phyloP scores from a whole-genome alignment of 1,140 invertebrate genomes.

The Phthorimaea operculella region DNA sequence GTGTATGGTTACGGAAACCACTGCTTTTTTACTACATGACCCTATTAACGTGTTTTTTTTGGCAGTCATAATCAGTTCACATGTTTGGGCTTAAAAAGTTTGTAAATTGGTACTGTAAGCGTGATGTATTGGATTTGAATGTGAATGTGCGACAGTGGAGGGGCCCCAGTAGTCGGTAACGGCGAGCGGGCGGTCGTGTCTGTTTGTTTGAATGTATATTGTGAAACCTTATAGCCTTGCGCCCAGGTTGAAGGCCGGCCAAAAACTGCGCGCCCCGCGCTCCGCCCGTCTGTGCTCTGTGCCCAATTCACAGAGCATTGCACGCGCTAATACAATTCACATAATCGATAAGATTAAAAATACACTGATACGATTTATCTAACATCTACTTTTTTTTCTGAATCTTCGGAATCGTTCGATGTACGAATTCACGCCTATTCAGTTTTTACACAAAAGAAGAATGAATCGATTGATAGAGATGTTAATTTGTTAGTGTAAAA shows the following conservation, averaged over 20 bases:
- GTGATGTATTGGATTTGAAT: background rate
- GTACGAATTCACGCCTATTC: slow-evolving; percentile 1
- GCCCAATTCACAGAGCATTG: slow-evolving; percentile 31
- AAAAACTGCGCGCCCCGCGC: slow-evolving; percentile 30
- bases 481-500: slow-evolving; percentile 18
- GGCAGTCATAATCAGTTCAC: slow-evolving; percentile 43
- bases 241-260: slow-evolving; percentile 44
- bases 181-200: slow-evolving; percentile 21
- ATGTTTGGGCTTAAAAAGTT: slow-evolving; percentile 27
- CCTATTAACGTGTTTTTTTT: slow-evolving; percentile 49
- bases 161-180: slow-evolving; percentile 27
- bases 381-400: background rate
- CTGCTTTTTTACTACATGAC: slow-evolving; percentile 45
- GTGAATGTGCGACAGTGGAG: background rate
- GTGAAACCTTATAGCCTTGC: slow-evolving; percentile 46
- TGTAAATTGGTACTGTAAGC: slow-evolving; percentile 6
- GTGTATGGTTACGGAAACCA: slow-evolving; percentile 59
- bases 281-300: slow-evolving; percentile 27
- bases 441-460: background rate
- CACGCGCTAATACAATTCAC: slow-evolving; percentile 21
- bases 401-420: background rate
- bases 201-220: slow-evolving; percentile 26
- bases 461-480: slow-evolving; percentile 6
- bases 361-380: background rate
- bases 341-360: slow-evolving; percentile 28